Evolutionary conservation across 2,888 invertebrate genomes (phyloP), one percentile per base, ranked within the genome.

Genomic region (Capitulum mitella): DNA sequence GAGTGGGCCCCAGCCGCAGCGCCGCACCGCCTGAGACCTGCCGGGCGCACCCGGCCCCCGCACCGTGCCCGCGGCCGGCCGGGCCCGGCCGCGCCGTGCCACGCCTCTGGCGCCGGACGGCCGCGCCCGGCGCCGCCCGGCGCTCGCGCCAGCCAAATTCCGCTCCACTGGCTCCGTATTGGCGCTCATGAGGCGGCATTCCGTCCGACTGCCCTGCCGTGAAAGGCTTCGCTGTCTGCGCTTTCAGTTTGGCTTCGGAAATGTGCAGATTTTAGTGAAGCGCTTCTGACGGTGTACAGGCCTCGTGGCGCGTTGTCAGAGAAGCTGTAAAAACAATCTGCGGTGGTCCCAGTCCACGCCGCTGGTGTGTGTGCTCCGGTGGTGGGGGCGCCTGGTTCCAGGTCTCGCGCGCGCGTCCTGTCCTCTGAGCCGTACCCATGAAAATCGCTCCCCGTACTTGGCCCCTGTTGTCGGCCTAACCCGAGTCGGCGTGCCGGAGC

Each of bases 21-120:
- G 1, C 54, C 61, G 37, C 46, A 40, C 29, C 34, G 64, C 76
- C 61, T 19, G 32, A 61, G 43, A 54, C 58, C 51, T 26, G 76
- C 79, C 40, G 40, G 32, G 58, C 54, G 51, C 70, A n/a, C 51
- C 6, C 43, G 6, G 43, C 43, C 43, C 12, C 54, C 2, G 40
- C n/a, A n/a, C n/a, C n/a, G n/a, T n/a, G n/a, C n/a, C 70, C 32
- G 78, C 70, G 3, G 26, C 61, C 58, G 61, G 40, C 32, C 34
- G 32, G 58, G 64, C 76, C 48, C 29, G 32, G 76, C 32, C 61
- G 46, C 51, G 43, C 58, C 79, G n/a, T 37, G 51, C 76, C 54
- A 37, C 70, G 74, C 51, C n/a, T n/a, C n/a, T n/a, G n/a, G n/a
- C n/a, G 54, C 26, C 26, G 54, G 54, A 54, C 54, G 54, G 54